phyloP scores from a whole-genome alignment of 2,797 vertebrate species.

The Anas flavirostris region DNA sequence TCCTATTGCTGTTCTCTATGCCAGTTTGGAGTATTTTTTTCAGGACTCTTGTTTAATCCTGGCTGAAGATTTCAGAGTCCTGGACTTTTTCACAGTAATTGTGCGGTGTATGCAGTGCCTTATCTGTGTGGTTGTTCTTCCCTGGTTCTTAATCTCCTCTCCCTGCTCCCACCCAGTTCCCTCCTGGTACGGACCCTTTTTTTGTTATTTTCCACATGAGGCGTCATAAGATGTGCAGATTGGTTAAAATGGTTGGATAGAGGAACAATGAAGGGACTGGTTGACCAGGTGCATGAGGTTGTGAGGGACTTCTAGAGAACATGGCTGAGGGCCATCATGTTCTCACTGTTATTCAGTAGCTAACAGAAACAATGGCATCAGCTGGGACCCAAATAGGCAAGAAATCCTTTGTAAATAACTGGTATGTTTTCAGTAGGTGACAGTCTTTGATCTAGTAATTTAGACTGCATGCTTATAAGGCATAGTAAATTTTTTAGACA shows the following conservation, averaged over 20 bases:
- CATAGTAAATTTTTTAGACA: neutral
- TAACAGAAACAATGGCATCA: neutral
- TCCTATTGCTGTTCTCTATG: neutral
- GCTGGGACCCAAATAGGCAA: neutral
- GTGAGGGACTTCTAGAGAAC: neutral
- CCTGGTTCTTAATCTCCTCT: neutral
- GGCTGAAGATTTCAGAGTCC: neutral
- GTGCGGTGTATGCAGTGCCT: neutral
- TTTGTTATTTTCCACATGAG: neutral
- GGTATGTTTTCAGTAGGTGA: neutral
- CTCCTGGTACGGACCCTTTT: accelerated
- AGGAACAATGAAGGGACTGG: neutral
- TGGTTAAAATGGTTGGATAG: neutral
- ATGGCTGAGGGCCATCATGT: neutral
- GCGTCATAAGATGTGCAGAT: neutral
- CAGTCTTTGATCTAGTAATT: neutral
- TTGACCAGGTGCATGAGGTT: neutral
- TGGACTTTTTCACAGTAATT: neutral
- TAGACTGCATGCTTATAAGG: neutral
- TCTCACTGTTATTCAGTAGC: neutral
- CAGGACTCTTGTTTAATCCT: neutral
- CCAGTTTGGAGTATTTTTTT: neutral
- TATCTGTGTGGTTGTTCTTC: accelerated
- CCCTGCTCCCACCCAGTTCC: neutral
- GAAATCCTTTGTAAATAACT: neutral